Percentiles rank a stretch among this genome's conserved stretches.
Conservation (phyloP, 2,797 vertebrate genomes). For the Uromys caudimaculatus region DNA sequence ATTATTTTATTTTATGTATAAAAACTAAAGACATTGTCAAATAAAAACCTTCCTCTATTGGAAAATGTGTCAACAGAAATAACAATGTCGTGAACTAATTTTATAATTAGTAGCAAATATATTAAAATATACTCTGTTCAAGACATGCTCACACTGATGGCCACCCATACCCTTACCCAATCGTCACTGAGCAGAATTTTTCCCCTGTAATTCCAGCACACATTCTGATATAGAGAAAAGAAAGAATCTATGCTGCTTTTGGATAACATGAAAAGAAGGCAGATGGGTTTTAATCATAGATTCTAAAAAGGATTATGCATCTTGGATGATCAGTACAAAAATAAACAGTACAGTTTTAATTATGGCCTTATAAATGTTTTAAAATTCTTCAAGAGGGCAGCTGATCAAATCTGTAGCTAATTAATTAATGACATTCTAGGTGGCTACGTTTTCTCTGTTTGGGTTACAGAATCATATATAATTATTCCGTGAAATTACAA, state of each 20-base stretch:
- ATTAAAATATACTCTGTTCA: neutral
- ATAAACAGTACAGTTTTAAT: conserved; percentile 63
- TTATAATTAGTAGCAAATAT: neutral
- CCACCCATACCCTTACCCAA: neutral
- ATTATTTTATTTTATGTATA: neutral
- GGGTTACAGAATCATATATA: neutral
- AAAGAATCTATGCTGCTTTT: conserved; percentile 54
- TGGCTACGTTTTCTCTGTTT: conserved; percentile 10
- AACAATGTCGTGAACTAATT: conserved; percentile 28
- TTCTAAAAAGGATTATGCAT: conserved; percentile 72
- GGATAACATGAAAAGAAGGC: conserved; percentile 63
- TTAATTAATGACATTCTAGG: conserved; percentile 59
- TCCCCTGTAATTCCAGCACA: neutral
- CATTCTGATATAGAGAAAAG: conserved; percentile 27
- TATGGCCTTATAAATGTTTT: conserved; percentile 34
- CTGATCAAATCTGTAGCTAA: conserved; percentile 56
- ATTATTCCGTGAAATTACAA: conserved; percentile 12
- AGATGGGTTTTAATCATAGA: conserved; percentile 76
- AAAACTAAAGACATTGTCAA: neutral
- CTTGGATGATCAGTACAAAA: conserved; percentile 63
- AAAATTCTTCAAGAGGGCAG: conserved; percentile 60
- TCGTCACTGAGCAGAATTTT: neutral
- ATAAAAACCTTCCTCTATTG: neutral
- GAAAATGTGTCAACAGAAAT: conserved; percentile 7
- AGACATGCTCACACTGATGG: neutral